Percentiles rank a stretch among this genome's conserved stretches.
phyloP scores from a whole-genome alignment of 2,888 invertebrate species.

The Seladonia tumulorum region DNA sequence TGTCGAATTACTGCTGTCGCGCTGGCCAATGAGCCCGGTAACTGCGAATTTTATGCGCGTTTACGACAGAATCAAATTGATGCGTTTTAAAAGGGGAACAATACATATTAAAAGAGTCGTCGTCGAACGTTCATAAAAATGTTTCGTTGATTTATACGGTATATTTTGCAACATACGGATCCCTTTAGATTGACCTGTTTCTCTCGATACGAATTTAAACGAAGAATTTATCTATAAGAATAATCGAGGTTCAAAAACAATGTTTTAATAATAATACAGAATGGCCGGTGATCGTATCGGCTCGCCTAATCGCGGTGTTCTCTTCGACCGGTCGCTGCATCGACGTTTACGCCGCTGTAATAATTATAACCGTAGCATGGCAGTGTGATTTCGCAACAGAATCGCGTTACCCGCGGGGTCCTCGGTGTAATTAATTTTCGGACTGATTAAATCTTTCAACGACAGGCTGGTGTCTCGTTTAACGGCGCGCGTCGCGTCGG shows the following conservation, averaged over 20 bases:
- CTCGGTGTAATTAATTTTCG: slow-evolving; percentile 53
- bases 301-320: neutral
- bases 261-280: too few relatives aligned
- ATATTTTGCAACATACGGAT: too few relatives aligned
- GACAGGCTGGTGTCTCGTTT: neutral
- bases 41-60: neutral
- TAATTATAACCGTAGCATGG: slow-evolving; percentile 42
- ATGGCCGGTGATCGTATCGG: neutral
- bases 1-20: neutral
- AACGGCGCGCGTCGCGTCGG: neutral
- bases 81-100: too few relatives aligned
- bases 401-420: slow-evolving; percentile 25
- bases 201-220: too few relatives aligned
- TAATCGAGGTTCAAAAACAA: too few relatives aligned
- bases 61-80: neutral
- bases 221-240: too few relatives aligned
- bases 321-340: slow-evolving; percentile 21
- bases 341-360: slow-evolving; percentile 40
- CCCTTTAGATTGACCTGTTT: too few relatives aligned
- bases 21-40: neutral
- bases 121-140: neutral
- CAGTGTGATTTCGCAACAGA: slow-evolving; percentile 37
- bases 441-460: slow-evolving; percentile 38
- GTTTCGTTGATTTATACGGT: too few relatives aligned
- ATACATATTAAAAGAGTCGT: neutral